Evolutionary conservation across 2,888 invertebrate species (phyloP).

Genomic region (Gerris lacustris): DNA sequence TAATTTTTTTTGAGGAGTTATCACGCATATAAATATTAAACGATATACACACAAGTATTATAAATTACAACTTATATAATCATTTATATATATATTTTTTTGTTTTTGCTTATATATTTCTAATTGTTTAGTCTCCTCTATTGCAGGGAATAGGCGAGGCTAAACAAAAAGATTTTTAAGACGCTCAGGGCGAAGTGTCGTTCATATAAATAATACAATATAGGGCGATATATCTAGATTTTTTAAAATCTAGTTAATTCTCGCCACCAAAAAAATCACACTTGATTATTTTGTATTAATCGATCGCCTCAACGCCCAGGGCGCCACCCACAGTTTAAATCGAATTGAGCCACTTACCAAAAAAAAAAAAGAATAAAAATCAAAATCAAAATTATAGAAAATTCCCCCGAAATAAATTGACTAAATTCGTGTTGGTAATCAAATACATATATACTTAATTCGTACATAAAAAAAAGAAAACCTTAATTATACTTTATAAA

Average conservation of each 20-base stretch:
- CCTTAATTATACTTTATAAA: slow-evolving; percentile 24
- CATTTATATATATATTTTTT: slow-evolving; percentile 9
- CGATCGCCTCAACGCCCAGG: background rate
- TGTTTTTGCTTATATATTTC: background rate
- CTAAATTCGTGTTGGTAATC: slow-evolving; percentile 26
- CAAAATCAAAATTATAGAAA: background rate
- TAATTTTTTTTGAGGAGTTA: slow-evolving; percentile 3
- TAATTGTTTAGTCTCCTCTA: background rate
- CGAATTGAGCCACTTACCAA: slow-evolving; percentile 21
- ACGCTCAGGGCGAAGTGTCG: background rate
- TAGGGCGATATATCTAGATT: too few species aligned
- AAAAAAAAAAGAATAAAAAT: slow-evolving; percentile 13
- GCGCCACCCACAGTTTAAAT: slow-evolving; percentile 10
- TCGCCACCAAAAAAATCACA: too few species aligned
- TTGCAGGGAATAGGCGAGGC: background rate
- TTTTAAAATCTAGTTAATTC: too few species aligned
- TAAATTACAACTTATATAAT: slow-evolving; percentile 2
- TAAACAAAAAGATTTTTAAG: background rate
- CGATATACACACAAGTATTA: slow-evolving; percentile 16
- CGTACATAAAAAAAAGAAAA: slow-evolving; percentile 14
- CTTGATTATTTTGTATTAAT: background rate
- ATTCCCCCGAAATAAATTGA: slow-evolving; percentile 14
- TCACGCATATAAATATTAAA: slow-evolving; percentile 12
- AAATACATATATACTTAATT: slow-evolving; percentile 26
- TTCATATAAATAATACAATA: too few species aligned